phyloP scores from a whole-genome alignment of 2,888 invertebrate genomes.

The Orthosia gothica region DNA sequence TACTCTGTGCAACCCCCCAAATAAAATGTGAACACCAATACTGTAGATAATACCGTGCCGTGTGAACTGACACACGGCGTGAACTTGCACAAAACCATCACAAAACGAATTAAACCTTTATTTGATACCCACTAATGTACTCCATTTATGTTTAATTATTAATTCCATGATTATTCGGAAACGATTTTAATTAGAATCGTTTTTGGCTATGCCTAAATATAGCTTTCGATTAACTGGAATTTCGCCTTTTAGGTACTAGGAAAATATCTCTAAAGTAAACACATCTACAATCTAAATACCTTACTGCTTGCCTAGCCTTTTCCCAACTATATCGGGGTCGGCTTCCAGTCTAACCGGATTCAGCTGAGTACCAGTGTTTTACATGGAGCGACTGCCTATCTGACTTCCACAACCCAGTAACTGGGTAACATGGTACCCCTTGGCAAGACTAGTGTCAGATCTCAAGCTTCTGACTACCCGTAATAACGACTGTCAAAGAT shows the following conservation, averaged over 20 bases:
- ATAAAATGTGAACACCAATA: constrained; percentile 72
- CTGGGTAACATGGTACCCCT: too few relatives aligned
- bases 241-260: not conserved
- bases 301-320: too few relatives aligned
- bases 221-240: not conserved
- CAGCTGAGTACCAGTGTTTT: too few relatives aligned
- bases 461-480: too few relatives aligned
- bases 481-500: too few relatives aligned
- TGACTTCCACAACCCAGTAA: too few relatives aligned
- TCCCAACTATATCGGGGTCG: too few relatives aligned
- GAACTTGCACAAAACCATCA: constrained; percentile 80
- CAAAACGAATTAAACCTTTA: constrained; percentile 78
- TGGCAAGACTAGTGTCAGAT: too few relatives aligned
- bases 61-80: constrained; percentile 80
- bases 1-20: constrained; percentile 54
- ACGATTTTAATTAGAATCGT: constrained; percentile 19
- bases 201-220: not conserved
- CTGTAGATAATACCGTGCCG: constrained; percentile 74
- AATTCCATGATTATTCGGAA: constrained; percentile 6
- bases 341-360: too few relatives aligned
- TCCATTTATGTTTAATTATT: constrained; percentile 34
- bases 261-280: not conserved
- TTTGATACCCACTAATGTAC: constrained; percentile 55
- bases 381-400: too few relatives aligned
- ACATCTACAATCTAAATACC: too few relatives aligned